These are phyloP conservation scores for Myiotriccus ornatus DNA, from an alignment of 2,797 vertebrate genomes.

Conservation along the genomic window DNA sequence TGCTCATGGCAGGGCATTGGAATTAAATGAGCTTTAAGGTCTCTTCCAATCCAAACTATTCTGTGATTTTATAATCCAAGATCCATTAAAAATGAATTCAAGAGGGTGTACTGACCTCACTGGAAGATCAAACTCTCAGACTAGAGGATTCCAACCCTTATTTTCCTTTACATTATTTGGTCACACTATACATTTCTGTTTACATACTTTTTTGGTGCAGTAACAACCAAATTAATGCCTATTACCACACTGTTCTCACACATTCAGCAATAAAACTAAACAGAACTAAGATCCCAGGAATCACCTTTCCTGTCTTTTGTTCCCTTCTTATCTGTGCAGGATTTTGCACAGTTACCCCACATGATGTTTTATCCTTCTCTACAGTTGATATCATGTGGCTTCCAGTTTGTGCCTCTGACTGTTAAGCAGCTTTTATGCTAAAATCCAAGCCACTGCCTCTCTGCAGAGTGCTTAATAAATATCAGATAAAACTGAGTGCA, in stretches of 20 bases:
- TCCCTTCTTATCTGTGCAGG: neutral
- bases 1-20: neutral
- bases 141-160: neutral
- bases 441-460: neutral
- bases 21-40: neutral
- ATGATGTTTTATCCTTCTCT: neutral
- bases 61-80: neutral
- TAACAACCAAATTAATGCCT: neutral
- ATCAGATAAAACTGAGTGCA: neutral
- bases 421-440: neutral
- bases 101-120: neutral
- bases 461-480: neutral
- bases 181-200: neutral
- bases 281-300: neutral
- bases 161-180: neutral
- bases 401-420: neutral
- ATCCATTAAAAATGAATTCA: neutral
- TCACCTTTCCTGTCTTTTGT: neutral
- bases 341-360: rapidly evolving
- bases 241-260: neutral
- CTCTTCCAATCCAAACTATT: neutral
- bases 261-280: neutral
- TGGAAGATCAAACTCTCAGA: neutral
- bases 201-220: neutral
- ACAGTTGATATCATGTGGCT: neutral